Percentiles rank a stretch among this genome's conserved stretches.
phyloP scores from a whole-genome alignment of 2,113 vertebrate genomes.

The Oenanthe melanoleuca region DNA sequence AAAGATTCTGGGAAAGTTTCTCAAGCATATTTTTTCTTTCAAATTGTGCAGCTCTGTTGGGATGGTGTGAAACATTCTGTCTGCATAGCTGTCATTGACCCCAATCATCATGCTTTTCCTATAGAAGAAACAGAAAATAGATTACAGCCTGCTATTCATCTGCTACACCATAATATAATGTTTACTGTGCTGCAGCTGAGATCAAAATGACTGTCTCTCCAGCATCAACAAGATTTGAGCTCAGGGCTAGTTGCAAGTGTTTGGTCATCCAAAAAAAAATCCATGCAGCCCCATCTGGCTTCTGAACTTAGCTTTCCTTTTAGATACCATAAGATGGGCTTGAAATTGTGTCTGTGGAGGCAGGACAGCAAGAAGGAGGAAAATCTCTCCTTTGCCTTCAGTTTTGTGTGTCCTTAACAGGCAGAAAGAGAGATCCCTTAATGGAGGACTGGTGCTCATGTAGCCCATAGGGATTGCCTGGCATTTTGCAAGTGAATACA shows the following conservation, averaged over 20 bases:
- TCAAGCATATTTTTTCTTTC: background rate
- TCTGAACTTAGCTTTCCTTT: background rate
- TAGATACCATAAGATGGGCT: background rate
- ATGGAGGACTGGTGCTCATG: background rate
- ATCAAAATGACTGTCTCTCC: background rate
- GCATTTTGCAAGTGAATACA: background rate
- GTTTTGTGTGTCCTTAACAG: background rate
- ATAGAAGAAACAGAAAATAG: background rate
- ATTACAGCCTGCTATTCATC: background rate
- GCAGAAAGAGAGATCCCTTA: background rate
- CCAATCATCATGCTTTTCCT: background rate
- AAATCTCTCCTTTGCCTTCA: background rate
- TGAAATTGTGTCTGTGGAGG: background rate
- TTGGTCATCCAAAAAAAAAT: slow-evolving; percentile 10
- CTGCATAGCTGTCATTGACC: background rate
- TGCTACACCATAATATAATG: background rate
- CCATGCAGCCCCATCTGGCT: background rate
- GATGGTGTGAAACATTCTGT: background rate
- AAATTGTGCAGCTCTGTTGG: background rate
- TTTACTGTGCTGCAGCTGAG: slow-evolving; percentile 33
- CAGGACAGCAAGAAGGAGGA: background rate
- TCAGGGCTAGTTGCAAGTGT: background rate
- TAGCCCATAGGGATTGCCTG: background rate
- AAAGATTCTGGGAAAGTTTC: background rate
- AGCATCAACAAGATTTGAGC: background rate